These are phyloP conservation scores for Orthosia gothica DNA, from an alignment of 2,888 invertebrate species.

Conservation along the genomic window DNA sequence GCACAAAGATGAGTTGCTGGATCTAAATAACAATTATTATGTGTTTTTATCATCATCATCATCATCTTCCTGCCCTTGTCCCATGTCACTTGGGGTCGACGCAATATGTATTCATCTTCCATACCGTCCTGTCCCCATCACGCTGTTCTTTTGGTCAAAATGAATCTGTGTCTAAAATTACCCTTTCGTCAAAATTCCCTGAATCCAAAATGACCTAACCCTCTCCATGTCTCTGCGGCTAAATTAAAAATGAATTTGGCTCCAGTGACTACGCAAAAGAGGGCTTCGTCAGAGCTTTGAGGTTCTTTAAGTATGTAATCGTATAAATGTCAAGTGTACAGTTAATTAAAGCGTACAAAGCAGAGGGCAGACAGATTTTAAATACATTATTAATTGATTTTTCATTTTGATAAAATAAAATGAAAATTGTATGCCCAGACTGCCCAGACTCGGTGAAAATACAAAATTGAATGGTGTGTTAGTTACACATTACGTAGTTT, in stretches of 20 bases:
- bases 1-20: conserved; percentile 21
- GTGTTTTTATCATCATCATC: background rate
- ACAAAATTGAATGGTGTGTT: background rate
- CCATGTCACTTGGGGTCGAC: no score
- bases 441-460: background rate
- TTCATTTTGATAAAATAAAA: background rate
- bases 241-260: conserved; percentile 17
- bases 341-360: conserved; percentile 12
- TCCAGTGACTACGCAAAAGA: background rate
- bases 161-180: background rate
- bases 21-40: background rate
- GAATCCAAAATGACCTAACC: background rate
- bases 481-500: no score
- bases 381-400: background rate
- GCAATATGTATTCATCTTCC: no score
- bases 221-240: background rate
- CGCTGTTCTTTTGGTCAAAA: no score
- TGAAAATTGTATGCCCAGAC: background rate
- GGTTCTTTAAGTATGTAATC: conserved; percentile 23
- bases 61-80: no score
- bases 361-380: conserved; percentile 23
- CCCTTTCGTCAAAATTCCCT: background rate
- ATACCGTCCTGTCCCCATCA: no score
- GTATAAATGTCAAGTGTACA: conserved; percentile 17
- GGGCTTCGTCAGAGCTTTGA: conserved; percentile 7